Evolutionary conservation across 2,888 invertebrate species (phyloP).

Genomic region (Pegoplata infirma): DNA sequence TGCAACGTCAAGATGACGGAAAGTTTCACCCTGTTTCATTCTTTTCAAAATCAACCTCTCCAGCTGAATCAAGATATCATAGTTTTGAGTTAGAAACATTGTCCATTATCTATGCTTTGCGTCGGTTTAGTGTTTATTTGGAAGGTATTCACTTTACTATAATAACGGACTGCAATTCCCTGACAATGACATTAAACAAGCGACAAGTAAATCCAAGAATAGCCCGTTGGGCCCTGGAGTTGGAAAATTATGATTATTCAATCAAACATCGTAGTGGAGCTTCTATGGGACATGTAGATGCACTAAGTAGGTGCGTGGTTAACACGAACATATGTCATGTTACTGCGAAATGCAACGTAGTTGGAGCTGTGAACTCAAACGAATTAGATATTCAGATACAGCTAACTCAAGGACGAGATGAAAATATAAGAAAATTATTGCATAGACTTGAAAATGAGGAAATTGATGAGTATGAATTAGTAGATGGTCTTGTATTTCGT

Average conservation of each 20-base stretch:
- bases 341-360: no score
- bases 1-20: constrained; percentile 64
- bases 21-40: constrained; percentile 70
- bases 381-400: constrained; percentile 15
- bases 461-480: no score
- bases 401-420: constrained; percentile 61
- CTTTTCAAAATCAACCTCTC: constrained; percentile 68
- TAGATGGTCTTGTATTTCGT: no score
- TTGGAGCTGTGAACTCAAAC: background rate
- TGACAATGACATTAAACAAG: no score
- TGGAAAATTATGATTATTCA: constrained; percentile 26
- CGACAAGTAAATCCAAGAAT: no score
- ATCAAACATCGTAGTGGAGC: constrained; percentile 6
- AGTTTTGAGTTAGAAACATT: constrained; percentile 70
- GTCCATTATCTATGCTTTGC: constrained; percentile 58
- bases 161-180: no score
- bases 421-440: constrained; percentile 41
- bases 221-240: constrained; percentile 16
- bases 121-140: no score
- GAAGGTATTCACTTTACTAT: no score
- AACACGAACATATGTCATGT: no score
- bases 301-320: constrained; percentile 2
- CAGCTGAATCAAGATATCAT: constrained; percentile 66
- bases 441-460: no score
- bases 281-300: constrained; percentile 16